phyloP scores from a whole-genome alignment of 1,140 invertebrate genomes.

The Sinella curviseta region DNA sequence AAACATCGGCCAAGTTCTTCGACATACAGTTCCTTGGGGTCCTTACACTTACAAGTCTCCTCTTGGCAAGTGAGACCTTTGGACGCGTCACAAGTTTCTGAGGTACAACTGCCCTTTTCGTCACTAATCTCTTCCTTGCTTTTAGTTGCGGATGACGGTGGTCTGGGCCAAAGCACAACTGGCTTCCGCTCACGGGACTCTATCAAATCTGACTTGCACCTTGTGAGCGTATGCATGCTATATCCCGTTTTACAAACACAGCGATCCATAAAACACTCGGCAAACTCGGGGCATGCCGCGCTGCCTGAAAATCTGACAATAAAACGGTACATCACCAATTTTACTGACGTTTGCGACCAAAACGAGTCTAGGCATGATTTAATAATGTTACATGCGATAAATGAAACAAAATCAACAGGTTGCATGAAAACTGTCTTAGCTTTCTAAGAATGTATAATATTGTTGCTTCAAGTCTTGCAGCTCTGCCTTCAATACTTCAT shows the following conservation, averaged over 20 bases:
- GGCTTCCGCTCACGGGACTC: background rate
- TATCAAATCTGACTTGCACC: background rate
- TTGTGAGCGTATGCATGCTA: slow-evolving; percentile 9
- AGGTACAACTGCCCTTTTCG: background rate
- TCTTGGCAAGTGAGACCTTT: background rate
- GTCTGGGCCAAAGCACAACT: background rate
- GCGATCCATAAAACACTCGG: background rate
- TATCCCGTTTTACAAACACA: slow-evolving; percentile 7
- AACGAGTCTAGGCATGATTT: too few species aligned
- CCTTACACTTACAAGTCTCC: background rate
- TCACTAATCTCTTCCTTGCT: background rate
- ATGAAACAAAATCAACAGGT: too few species aligned
- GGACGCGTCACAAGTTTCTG: background rate
- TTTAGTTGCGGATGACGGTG: background rate
- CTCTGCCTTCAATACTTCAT: too few species aligned
- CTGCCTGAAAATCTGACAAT: too few species aligned
- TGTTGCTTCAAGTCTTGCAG: too few species aligned
- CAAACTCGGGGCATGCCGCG: slow-evolving; percentile 13
- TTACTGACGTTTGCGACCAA: too few species aligned
- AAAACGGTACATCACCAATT: too few species aligned
- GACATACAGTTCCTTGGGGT: background rate
- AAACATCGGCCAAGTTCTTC: background rate
- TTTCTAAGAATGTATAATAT: too few species aligned
- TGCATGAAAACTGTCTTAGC: too few species aligned
- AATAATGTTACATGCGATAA: too few species aligned